Evolutionary conservation across 2,797 vertebrate genomes (phyloP).

Genomic region (Epinephelus coioides): DNA sequence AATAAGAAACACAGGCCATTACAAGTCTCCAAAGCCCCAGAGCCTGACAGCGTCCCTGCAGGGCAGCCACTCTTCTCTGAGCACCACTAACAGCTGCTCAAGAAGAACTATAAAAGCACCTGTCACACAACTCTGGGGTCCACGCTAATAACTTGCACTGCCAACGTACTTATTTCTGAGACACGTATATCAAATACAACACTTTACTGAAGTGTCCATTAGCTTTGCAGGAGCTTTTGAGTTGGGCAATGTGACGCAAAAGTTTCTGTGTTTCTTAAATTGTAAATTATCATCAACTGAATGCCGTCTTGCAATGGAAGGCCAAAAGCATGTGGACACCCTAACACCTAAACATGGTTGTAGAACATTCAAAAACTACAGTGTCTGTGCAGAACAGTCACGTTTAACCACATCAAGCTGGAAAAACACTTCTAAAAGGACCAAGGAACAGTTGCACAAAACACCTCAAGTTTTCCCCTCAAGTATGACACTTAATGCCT

Average conservation of each 20-base stretch:
- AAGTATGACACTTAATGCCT: too few relatives aligned
- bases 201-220: neutral
- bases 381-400: neutral
- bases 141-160: constrained; percentile 17
- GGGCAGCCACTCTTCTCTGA: constrained; percentile 15
- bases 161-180: neutral
- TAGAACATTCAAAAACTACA: neutral
- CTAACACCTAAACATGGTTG: neutral
- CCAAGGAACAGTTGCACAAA: too few relatives aligned
- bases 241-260: too few relatives aligned
- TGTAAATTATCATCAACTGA: too few relatives aligned
- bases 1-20: constrained; percentile 42
- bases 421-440: neutral
- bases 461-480: too few relatives aligned
- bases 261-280: too few relatives aligned
- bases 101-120: constrained; percentile 28
- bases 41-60: constrained; percentile 34
- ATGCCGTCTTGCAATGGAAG: too few relatives aligned
- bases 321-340: neutral
- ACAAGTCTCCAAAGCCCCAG: constrained; percentile 27
- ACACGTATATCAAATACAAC: neutral
- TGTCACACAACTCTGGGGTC: constrained; percentile 23
- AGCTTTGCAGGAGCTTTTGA: neutral
- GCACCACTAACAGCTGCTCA: constrained; percentile 22
- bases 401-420: neutral